phyloP scores from a whole-genome alignment of 2,888 invertebrate species.

The Cenopis cana region DNA sequence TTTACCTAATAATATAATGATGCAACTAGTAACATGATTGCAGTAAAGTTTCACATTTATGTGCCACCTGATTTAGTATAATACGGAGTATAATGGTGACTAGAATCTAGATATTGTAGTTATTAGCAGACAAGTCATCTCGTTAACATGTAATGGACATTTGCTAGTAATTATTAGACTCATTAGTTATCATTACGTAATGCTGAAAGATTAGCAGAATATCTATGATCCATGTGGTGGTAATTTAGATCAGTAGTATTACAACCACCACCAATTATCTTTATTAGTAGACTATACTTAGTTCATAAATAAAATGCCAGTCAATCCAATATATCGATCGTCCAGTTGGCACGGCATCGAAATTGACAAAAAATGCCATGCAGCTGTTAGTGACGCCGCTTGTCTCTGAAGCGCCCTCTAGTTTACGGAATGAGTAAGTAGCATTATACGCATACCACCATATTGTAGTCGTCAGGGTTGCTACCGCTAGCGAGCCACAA shows the following conservation, averaged over 20 bases:
- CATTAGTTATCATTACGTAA: not conserved
- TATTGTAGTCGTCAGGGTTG: too few relatives aligned
- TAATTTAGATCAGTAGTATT: too few relatives aligned
- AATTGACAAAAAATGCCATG: not conserved
- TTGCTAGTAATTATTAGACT: not conserved
- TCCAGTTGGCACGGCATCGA: not conserved
- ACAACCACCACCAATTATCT: too few relatives aligned
- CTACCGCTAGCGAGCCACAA: too few relatives aligned
- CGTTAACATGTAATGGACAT: not conserved
- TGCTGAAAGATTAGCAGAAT: too few relatives aligned
- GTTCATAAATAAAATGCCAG: not conserved
- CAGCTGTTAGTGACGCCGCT: not conserved
- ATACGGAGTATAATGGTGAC: not conserved
- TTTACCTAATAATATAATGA: not conserved
- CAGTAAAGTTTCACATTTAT: not conserved
- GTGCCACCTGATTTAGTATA: not conserved
- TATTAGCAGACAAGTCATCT: not conserved
- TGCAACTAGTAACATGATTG: not conserved
- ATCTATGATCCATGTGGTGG: too few relatives aligned
- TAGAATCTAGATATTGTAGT: not conserved
- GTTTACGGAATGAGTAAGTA: conserved; percentile 1
- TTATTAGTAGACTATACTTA: not conserved
- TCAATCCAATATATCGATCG: not conserved
- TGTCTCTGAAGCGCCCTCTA: not conserved
- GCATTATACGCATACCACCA: not conserved